Evolutionary conservation across 2,113 vertebrate genomes (phyloP).

Genomic region (Delphinus delphis): DNA sequence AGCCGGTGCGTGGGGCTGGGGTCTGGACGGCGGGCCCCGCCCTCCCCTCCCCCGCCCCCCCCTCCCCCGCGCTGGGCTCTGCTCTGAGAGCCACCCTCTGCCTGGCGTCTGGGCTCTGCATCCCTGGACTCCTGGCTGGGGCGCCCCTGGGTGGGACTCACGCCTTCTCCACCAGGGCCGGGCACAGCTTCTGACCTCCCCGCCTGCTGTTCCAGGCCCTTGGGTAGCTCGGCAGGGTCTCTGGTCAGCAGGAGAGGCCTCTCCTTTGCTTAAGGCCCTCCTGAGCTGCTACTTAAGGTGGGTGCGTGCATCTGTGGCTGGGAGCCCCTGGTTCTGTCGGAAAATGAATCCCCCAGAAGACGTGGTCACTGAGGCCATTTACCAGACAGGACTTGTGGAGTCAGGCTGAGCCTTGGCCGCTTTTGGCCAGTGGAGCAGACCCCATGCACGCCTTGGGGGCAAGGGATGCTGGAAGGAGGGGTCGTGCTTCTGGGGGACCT

Average conservation of each 20-base stretch:
- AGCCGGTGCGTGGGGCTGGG: conserved; percentile 7
- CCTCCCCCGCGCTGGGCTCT: rapidly evolving
- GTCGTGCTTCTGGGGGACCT: background rate
- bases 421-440: background rate
- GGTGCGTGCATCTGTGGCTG: rapidly evolving
- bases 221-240: background rate
- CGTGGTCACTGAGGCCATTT: rapidly evolving
- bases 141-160: background rate
- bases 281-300: background rate
- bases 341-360: too few species aligned
- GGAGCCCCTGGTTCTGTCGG: background rate
- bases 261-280: too few species aligned
- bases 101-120: rapidly evolving
- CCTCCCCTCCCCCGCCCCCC: too few species aligned
- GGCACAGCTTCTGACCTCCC: background rate
- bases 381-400: background rate
- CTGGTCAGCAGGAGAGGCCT: rapidly evolving
- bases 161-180: rapidly evolving
- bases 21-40: rapidly evolving
- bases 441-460: rapidly evolving
- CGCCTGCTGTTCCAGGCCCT: rapidly evolving
- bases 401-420: background rate
- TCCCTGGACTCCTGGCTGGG: background rate
- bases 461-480: background rate
- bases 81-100: background rate